Percentiles rank a stretch among this genome's conserved stretches.
Conservation (phyloP, 2,113 vertebrate species). For the Corydoras sp. region DNA sequence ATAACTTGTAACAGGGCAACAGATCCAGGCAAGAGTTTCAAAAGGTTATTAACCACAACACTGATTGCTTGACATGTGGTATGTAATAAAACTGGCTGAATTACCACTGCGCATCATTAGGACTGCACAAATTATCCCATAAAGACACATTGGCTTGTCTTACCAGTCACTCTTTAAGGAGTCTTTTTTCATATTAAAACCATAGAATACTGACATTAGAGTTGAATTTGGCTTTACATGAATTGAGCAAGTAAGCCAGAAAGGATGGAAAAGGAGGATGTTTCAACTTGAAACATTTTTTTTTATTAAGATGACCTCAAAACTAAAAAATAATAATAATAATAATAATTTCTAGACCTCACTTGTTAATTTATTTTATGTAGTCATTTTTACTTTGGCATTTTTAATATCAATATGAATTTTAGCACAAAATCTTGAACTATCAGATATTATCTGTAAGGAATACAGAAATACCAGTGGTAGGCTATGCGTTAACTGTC, state of each 20-base stretch:
- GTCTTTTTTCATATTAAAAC: background rate
- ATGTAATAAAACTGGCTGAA: constrained; percentile 17
- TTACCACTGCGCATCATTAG: constrained; percentile 9
- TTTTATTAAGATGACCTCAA: too few relatives aligned
- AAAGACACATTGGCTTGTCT: constrained; percentile 2
- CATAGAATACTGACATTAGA: background rate
- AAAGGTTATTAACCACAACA: constrained; percentile 14
- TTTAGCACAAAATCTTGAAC: too few relatives aligned
- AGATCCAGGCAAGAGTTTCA: constrained; percentile 6
- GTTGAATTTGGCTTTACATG: constrained; percentile 10
- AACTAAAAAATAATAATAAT: too few relatives aligned
- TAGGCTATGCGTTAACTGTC: too few relatives aligned
- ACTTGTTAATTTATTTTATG: too few relatives aligned
- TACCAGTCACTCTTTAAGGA: constrained; percentile 11
- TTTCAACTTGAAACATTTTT: too few relatives aligned
- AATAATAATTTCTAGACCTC: too few relatives aligned
- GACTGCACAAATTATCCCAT: constrained; percentile 1
- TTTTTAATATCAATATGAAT: too few relatives aligned
- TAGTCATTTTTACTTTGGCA: too few relatives aligned
- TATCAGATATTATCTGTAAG: too few relatives aligned
- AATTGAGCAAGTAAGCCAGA: constrained; percentile 15
- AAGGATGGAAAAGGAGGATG: constrained; percentile 1
- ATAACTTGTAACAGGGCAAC: constrained; percentile 13
- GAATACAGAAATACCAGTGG: too few relatives aligned
- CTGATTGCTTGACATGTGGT: constrained; percentile 32